Evolutionary conservation across 2,888 invertebrate genomes (phyloP), one percentile per base, ranked within the genome.

Genomic region (Mayetiola destructor): DNA sequence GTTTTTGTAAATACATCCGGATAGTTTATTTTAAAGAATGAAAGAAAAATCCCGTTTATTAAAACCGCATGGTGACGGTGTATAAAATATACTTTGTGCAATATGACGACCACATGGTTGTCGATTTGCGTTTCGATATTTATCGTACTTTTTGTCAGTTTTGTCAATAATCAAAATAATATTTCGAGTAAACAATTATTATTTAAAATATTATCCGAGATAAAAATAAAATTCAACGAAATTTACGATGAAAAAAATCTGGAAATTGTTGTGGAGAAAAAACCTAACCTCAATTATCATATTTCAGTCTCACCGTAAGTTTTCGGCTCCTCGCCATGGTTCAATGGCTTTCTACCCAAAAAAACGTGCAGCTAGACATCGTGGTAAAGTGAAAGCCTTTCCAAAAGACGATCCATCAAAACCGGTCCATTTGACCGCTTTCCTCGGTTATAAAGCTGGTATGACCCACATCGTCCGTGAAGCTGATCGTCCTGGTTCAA

Each of bases 341-440:
- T 97, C 96, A 58, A 94, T 99, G 91, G 97, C 96, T 66, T 99
- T 99, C 82, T 89, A 96, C 76, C 99, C 99, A 68, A 97, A 96
- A 78, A 99, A 99, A 77, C 83, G 99, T 65, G 88, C 93, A 64
- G 82, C 82, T 64, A 86, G 95, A 69, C 95, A 95, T 79, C 89
- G 96, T 77, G 99, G 99, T 66, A 97, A 96, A 76, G 92, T 94
- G 62, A 99, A 99, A 91, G 92, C 97, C 58, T 99, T 97, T 80
- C 99, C 99, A 32, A 96, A 90, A 72, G 99, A 99, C 82, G 95
- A 99, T 72, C 77, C 88, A 30, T 83, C 78, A 66, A 97, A 97
- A 74, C 97, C 99, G 42, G 92, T 97, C 3, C 96, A 97, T 76
- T 78, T 99, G 60, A 99, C 99, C 1, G 92, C 96, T 54, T 99